Base-by-base conservation (phyloP, 2,888 invertebrate genomes). In the Agrilus mali region DNA sequence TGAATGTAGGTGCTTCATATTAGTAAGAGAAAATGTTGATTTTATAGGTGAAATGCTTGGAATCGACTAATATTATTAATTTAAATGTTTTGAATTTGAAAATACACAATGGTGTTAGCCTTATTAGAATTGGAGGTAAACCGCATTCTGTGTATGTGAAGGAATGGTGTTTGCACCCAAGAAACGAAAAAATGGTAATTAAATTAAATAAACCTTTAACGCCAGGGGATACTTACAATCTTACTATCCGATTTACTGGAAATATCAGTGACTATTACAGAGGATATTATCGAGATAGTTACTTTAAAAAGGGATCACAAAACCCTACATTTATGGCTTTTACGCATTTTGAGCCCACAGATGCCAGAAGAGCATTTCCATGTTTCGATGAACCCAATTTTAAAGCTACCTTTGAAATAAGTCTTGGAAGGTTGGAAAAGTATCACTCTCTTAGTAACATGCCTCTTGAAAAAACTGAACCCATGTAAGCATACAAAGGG, bases 361-460 rank as follows among this genome's bases (percentile, higher is more conserved):
- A 10, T 27, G 27, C 27, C 8, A 27, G 27, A 10, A 27, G 27
- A 10, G 27, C 27, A 27, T 27, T 27, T 27, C 27, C 27, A 10
- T 27, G 27, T 27, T 27, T 27, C 10, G 27, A 27, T 5, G 27
- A 27, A 27, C 27, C 27, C 2, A 27, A 10, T 2, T 27, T 27
- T 27, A 27, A 27, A 27, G 27, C 27, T 10, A 27, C 27, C n/a
- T 92, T 84, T 67, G 73, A 77, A 42, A 73, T 84, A 12, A 73
- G 68, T 47, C 59, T 84, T 22, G 82, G 77, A 0, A 78, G 82
- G 53, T 67, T 74, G 47, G 70, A 72, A 51, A 68, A 68, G 1
- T 75, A 72, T 54, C 71, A 66, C 0, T 75, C 80, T 0, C 68
- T 84, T 38, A 83, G 84, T 55, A 87, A 87, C 56, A 86, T 86